phyloP scores from a whole-genome alignment of 2,113 vertebrate genomes.

The Cairina moschata region DNA sequence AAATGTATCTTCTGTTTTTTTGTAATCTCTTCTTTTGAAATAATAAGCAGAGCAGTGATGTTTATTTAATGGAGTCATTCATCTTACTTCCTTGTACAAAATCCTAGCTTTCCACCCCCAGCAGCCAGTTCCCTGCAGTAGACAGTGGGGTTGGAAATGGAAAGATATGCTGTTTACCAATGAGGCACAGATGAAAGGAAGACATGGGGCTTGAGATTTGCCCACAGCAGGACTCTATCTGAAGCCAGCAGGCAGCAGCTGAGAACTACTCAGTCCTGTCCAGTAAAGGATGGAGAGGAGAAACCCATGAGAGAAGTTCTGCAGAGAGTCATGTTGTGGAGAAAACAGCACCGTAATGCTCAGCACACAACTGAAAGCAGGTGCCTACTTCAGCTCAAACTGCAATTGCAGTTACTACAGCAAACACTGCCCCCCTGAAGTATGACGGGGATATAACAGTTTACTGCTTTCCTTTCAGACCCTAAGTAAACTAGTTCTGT shows the following conservation, averaged over 20 bases:
- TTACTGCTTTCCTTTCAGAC: not conserved
- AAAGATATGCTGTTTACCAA: constrained; percentile 51
- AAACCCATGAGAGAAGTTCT: not conserved
- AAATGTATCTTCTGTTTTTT: constrained; percentile 44
- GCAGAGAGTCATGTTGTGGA: not conserved
- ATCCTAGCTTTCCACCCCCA: constrained; percentile 38
- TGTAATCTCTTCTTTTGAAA: constrained; percentile 57
- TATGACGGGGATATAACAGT: not conserved
- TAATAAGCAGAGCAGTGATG: constrained; percentile 59
- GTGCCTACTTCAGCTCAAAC: not conserved
- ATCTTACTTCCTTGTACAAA: constrained; percentile 58
- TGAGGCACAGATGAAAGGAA: constrained; percentile 33
- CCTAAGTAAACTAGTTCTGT: not conserved
- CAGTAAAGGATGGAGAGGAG: not conserved
- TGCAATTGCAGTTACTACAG: not conserved
- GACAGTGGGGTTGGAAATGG: not conserved
- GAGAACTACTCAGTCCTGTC: not conserved
- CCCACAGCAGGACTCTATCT: not conserved
- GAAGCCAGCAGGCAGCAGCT: constrained; percentile 25
- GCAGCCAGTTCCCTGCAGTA: constrained; percentile 35
- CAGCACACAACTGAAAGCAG: not conserved
- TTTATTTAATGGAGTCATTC: constrained; percentile 65
- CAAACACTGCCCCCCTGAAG: not conserved
- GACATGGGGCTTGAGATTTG: not conserved
- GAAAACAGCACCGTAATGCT: not conserved